Percentiles rank a stretch among this genome's conserved stretches.
Conservation (phyloP, 2,888 invertebrate species). For the Drosophila algonquin region DNA sequence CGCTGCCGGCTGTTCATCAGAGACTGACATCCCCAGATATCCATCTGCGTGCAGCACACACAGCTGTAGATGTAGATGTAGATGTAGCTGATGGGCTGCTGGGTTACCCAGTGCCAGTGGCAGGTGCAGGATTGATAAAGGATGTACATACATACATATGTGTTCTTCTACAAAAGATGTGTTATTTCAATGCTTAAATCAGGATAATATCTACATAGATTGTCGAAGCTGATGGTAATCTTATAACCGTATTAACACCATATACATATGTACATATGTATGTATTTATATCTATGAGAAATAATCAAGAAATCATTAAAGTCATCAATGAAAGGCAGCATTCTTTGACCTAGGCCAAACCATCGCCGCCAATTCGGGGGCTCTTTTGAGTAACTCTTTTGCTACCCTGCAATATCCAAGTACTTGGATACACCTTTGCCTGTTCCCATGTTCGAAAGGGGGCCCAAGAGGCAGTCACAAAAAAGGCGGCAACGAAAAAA, state of each 20-base stretch:
- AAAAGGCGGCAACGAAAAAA: conserved; percentile 31
- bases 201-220: no score
- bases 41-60: background rate
- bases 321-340: background rate
- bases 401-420: background rate
- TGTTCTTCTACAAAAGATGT: background rate
- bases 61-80: no score
- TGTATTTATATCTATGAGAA: no score
- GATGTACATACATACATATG: no score
- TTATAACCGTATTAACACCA: no score
- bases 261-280: no score
- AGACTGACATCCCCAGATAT: background rate
- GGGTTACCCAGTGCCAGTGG: background rate
- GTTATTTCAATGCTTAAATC: background rate
- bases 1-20: conserved; percentile 7
- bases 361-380: no score
- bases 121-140: background rate
- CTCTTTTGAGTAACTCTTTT: background rate
- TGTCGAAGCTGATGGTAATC: no score
- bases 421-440: background rate
- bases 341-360: no score
- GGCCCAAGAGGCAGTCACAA: no score
- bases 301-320: background rate
- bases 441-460: background rate
- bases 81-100: background rate